Percentiles rank a stretch among this genome's conserved stretches.
phyloP scores from a whole-genome alignment of 2,113 vertebrate genomes.

The Eudyptes chrysolophus region DNA sequence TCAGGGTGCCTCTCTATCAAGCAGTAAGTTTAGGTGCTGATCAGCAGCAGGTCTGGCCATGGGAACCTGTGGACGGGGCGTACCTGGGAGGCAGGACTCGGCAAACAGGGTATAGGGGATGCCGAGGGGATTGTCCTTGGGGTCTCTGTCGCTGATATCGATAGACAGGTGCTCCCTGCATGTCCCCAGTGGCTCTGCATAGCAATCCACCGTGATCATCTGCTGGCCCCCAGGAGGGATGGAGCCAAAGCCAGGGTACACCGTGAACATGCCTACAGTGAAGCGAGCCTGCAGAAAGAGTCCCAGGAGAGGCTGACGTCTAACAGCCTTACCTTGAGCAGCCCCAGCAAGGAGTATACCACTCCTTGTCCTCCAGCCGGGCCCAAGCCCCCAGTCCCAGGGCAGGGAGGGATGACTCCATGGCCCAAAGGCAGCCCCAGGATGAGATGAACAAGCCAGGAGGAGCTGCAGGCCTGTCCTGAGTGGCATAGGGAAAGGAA shows the following conservation, averaged over 20 bases:
- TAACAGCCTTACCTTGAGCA: background rate
- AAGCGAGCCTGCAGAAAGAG: conserved; percentile 70
- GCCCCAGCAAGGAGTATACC: background rate
- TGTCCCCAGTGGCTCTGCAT: conserved; percentile 77
- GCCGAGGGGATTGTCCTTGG: conserved; percentile 77
- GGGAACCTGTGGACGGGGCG: background rate
- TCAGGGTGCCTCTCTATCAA: background rate
- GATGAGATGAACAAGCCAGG: background rate
- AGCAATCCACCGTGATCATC: conserved; percentile 82
- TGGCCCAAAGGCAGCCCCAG: background rate
- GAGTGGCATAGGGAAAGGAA: background rate
- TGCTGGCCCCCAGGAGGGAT: conserved; percentile 76
- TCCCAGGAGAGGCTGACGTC: background rate
- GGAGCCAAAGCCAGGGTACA: conserved; percentile 80
- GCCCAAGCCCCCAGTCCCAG: background rate
- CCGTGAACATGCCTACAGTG: conserved; percentile 80
- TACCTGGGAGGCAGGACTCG: conserved; percentile 88
- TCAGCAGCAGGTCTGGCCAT: background rate
- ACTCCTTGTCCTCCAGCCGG: background rate
- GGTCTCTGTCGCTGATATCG: conserved; percentile 83
- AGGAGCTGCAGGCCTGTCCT: background rate
- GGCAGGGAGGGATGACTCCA: background rate
- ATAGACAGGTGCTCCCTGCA: conserved; percentile 80
- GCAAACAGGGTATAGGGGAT: conserved; percentile 80
- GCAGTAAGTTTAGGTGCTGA: background rate